Percentiles rank a stretch among this genome's conserved stretches.
Conservation (phyloP, 2,888 invertebrate genomes). For the Listrodromus nycthemerus region DNA sequence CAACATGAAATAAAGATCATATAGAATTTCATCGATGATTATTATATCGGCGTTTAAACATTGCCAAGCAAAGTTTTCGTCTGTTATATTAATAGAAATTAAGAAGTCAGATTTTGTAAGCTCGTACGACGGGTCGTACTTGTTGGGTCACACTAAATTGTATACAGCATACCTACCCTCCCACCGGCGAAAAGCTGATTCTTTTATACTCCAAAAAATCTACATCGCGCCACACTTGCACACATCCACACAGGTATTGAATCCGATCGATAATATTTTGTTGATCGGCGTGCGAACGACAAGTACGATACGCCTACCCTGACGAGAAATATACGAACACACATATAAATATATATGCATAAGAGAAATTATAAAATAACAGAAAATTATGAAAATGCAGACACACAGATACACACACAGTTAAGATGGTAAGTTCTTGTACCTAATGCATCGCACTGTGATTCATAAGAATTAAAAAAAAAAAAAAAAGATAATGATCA, state of each 20-base stretch:
- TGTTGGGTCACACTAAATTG: constrained; percentile 53
- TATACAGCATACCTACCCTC: constrained; percentile 22
- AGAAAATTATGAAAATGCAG: constrained; percentile 8
- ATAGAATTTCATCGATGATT: constrained; percentile 18
- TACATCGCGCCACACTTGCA: constrained; percentile 36
- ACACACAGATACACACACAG: constrained; percentile 54
- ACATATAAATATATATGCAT: constrained; percentile 5
- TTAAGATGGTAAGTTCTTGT: constrained; percentile 66
- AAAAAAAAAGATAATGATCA: constrained; percentile 39
- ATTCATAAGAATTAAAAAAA: constrained; percentile 61
- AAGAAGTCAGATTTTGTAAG: constrained; percentile 57
- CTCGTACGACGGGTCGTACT: constrained; percentile 51
- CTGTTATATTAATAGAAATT: constrained; percentile 38
- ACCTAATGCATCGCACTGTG: constrained; percentile 69
- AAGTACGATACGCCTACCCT: constrained; percentile 48
- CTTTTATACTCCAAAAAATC: constrained; percentile 64
- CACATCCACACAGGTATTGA: constrained; percentile 30
- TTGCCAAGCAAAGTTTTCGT: constrained; percentile 58
- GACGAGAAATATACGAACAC: constrained; percentile 48
- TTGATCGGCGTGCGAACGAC: constrained; percentile 51
- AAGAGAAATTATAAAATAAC: constrained; percentile 9
- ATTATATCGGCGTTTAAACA: constrained; percentile 39
- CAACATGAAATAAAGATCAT: neutral
- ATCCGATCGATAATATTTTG: constrained; percentile 45
- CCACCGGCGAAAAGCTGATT: constrained; percentile 52